Evolutionary conservation across 2,888 invertebrate genomes (phyloP).

Genomic region (Acheta domesticus): DNA sequence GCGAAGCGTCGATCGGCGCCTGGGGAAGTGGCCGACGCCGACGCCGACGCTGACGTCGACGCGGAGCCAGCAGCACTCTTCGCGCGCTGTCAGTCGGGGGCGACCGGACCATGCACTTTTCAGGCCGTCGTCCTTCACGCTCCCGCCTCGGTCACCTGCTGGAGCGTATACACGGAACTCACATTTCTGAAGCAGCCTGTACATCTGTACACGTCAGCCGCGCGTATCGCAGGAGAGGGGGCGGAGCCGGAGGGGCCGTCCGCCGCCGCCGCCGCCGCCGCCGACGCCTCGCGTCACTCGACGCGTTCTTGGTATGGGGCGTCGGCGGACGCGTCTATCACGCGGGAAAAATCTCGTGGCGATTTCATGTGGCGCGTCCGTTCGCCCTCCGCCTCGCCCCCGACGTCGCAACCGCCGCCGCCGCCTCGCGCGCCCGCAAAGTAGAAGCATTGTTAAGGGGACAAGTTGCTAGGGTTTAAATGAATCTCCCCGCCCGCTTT

Average conservation of each 20-base stretch:
- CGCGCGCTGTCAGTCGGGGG: not conserved
- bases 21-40: not conserved
- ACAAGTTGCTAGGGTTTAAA: not conserved
- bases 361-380: not conserved
- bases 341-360: not conserved
- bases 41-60: not conserved
- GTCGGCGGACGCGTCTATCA: not conserved
- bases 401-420: not conserved
- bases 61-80: not conserved
- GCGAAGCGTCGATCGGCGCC: not conserved
- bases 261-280: not conserved
- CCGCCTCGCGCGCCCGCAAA: not conserved
- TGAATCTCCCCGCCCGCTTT: not conserved
- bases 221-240: not conserved
- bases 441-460: constrained; percentile 3
- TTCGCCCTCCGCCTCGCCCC: not conserved
- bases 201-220: constrained; percentile 2
- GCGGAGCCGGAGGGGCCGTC: too few species aligned
- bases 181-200: constrained; percentile 10
- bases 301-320: not conserved
- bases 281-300: not conserved
- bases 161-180: constrained; percentile 18
- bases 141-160: not conserved
- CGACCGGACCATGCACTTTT: constrained; percentile 7
- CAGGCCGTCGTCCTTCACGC: not conserved